Base-by-base conservation (phyloP, 2,113 vertebrate genomes). In the Pleuronectes platessa region DNA sequence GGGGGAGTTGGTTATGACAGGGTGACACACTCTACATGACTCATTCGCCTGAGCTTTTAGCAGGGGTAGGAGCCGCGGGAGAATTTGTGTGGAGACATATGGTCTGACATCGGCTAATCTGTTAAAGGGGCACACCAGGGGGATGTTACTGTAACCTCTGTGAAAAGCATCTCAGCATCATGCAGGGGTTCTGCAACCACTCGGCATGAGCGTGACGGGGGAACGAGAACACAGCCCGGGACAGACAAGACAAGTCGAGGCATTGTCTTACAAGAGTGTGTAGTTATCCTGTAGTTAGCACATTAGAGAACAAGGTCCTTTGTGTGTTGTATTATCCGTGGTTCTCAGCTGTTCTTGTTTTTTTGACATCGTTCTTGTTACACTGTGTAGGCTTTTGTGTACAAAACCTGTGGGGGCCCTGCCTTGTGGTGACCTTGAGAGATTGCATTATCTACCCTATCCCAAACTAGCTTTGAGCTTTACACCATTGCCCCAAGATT, bases 41-140 rank as follows among this genome's bases (percentile, higher is more conserved):
- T 81, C 47, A 23, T 37, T 1, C 4, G 68, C 61, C 61, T 12
- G 35, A 23, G 58, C 73, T 81, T 81, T 83, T 64, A 74, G 73
- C 58, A 60, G 20, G 20, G 35, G 72, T 27, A 15, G 35, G 8
- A 85, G 68, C 61, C 49, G 40, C 20, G 74, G 71, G 61, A 66
- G 59, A 81, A 60, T 74, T 62, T 68, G 47, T 73, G 65, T 68
- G 61, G 58, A 80, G 74, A 86, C 76, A 68, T 76, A 81, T 74
- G 64, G 58, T 79, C 63, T 76, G 73, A 83, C 66, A 76, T 69
- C 0, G 45, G 61, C 37, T 79, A 75, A 88, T 88, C 71, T 88
- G 76, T 84, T 79, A 72, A 68, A 68, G 40, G 12, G 64, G 61
- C 67, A 61, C 79, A 83, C 53, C 47, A 1, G 26, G 83, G 68